Percentiles rank a stretch among this genome's conserved stretches.
These are phyloP conservation scores for Caenorhabditis afra DNA, from an alignment of 2,888 invertebrate genomes.

Conservation along the genomic window DNA sequence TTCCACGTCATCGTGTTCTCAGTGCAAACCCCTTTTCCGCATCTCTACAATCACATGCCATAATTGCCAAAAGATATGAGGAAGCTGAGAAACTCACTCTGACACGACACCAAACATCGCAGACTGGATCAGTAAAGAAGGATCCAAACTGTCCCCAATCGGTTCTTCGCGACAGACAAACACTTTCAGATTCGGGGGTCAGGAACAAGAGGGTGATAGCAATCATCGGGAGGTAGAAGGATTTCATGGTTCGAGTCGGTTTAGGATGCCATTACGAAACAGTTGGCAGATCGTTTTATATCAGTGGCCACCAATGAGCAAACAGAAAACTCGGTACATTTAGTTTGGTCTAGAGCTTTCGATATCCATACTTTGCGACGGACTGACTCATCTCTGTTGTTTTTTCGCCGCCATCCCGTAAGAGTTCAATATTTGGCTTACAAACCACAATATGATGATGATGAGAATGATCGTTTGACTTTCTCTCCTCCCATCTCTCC, in stretches of 20 bases:
- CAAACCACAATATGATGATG: slow-evolving; percentile 11
- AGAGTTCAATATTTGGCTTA: slow-evolving; percentile 26
- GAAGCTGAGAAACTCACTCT: slow-evolving; percentile 30
- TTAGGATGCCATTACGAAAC: too few relatives aligned
- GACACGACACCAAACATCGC: slow-evolving; percentile 53
- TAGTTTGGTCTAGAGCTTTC: slow-evolving; percentile 41
- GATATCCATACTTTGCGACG: background rate
- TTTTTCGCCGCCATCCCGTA: slow-evolving; percentile 1
- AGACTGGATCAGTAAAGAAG: slow-evolving; percentile 49
- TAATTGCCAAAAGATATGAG: slow-evolving; percentile 3
- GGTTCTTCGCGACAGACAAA: slow-evolving; percentile 28
- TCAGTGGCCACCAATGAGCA: background rate
- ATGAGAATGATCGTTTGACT: slow-evolving; percentile 42
- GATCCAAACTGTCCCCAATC: slow-evolving; percentile 51
- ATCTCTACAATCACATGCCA: slow-evolving; percentile 22
- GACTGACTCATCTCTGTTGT: slow-evolving; percentile 51
- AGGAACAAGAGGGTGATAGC: slow-evolving; percentile 9
- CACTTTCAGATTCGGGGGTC: slow-evolving; percentile 20
- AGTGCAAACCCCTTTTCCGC: slow-evolving; percentile 36
- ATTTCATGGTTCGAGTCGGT: slow-evolving; percentile 11
- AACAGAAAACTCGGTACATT: slow-evolving; percentile 22
- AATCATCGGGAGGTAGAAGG: background rate
- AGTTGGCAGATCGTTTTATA: slow-evolving; percentile 5
- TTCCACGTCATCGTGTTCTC: slow-evolving; percentile 7
- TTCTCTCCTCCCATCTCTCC: slow-evolving; percentile 4